Evolutionary conservation across 2,113 vertebrate species (phyloP), one percentile per base, ranked within the genome.

Genomic region (Dolichotis patagonum): DNA sequence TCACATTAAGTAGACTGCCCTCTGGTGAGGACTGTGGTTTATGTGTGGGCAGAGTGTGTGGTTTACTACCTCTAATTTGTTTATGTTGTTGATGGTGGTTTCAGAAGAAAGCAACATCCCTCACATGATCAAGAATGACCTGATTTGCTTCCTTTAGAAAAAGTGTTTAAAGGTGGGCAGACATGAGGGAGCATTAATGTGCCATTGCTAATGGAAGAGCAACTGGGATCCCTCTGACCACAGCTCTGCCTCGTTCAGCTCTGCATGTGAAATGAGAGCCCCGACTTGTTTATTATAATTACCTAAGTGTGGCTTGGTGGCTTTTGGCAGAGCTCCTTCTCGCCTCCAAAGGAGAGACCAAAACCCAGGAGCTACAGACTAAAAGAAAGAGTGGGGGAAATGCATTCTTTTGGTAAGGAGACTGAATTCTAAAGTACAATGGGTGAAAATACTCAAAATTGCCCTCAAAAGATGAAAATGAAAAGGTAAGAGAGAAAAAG

Each of bases 1-100:
- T 97, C 98, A 94, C 97, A 97, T 98, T 98, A 98, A 98, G 98
- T 97, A 98, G 96, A 97, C 97, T 98, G 98, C 97, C 97, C 98
- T 98, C 98, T 98, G 98, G 97, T 98, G 97, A 98, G 97, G 96
- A 92, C 96, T 98, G 98, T 94, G 97, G 98, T 97, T 96, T 97
- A 69, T 2, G 88, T 98, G 98, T 98, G 98, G 98, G 96, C 92
- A 97, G 96, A 97, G 78, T 3, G 88, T 98, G 97, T 97, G 98
- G 97, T 98, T 98, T 96, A 97, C 95, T 97, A 75, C 93, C 93
- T 97, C 94, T 97, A 95, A 98, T 97, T 98, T 97, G 97, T 97
- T 97, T 98, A 97, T 96, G 97, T 96, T 98, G 97, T 98, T 98
- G 97, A 97, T 82, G 95, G 97, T 94, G 97, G 96, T 97, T 98